Evolutionary conservation across 2,113 vertebrate genomes (phyloP).

Genomic region (Gyps fulvus): DNA sequence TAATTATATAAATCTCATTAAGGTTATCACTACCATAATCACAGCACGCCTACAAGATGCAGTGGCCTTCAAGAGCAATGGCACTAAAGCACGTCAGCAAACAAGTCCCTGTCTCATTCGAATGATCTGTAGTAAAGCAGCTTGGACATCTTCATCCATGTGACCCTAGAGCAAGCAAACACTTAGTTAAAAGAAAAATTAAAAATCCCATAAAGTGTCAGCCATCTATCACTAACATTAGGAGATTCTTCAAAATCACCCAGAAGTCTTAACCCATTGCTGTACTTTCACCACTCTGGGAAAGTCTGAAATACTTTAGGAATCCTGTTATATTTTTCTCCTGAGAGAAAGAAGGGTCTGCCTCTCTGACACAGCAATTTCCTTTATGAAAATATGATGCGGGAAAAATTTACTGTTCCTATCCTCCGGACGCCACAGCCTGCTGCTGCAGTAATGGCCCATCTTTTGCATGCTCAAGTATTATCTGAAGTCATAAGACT

Average conservation of each 20-base stretch:
- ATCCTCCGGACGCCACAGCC: neutral
- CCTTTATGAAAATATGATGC: accelerated
- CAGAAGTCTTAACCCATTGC: neutral
- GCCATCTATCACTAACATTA: neutral
- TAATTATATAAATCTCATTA: neutral
- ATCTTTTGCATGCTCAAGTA: no score
- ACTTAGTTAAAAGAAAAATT: accelerated
- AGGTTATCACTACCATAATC: neutral
- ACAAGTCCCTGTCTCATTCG: conserved; percentile 95
- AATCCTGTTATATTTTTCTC: neutral
- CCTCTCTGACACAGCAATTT: neutral
- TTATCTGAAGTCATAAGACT: neutral
- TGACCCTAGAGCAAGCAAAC: conserved; percentile 80
- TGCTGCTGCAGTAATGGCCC: neutral
- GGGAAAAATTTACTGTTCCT: neutral
- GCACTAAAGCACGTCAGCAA: conserved; percentile 69
- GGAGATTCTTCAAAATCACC: neutral
- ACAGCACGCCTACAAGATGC: neutral
- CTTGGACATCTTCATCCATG: conserved; percentile 98
- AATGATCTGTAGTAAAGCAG: conserved; percentile 95
- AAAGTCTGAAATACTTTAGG: neutral
- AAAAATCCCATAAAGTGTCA: neutral
- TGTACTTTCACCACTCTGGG: neutral
- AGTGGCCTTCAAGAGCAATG: neutral
- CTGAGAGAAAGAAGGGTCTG: neutral